These are phyloP conservation scores for Ginglymostoma cirratum DNA, from an alignment of 2,113 vertebrate species.

Conservation along the genomic window DNA sequence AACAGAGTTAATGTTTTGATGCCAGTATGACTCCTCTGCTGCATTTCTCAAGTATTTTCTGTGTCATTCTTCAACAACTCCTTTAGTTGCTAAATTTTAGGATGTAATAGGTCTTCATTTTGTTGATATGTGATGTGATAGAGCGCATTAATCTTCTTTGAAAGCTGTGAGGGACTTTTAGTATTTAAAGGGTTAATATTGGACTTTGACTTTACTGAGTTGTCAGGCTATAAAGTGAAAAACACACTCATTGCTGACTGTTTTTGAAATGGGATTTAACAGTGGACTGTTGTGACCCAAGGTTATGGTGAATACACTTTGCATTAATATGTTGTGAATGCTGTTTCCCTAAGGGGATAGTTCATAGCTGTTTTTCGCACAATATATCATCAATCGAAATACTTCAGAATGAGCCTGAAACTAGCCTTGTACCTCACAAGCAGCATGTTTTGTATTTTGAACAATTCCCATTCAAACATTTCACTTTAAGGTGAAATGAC, in stretches of 20 bases:
- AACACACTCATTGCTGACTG: background rate
- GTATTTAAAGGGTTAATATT: background rate
- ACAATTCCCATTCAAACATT: background rate
- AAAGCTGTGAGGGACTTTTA: background rate
- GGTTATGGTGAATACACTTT: constrained; percentile 7
- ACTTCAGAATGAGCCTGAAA: constrained; percentile 8
- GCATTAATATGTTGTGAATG: background rate
- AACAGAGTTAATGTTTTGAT: no score
- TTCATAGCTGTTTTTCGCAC: constrained; percentile 11
- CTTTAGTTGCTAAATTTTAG: background rate
- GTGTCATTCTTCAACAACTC: background rate
- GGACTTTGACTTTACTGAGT: background rate
- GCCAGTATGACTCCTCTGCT: no score
- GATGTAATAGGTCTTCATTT: background rate
- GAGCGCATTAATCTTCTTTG: background rate
- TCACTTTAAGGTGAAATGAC: background rate
- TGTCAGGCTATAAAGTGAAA: constrained; percentile 14
- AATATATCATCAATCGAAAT: background rate
- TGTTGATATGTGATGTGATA: background rate
- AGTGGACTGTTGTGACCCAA: background rate
- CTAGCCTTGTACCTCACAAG: background rate
- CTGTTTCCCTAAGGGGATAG: background rate
- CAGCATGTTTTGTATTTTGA: background rate
- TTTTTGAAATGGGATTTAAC: constrained; percentile 27
- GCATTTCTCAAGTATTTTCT: no score